Conservation (phyloP, 2,797 vertebrate genomes). For the Chloroceryle amazona region DNA sequence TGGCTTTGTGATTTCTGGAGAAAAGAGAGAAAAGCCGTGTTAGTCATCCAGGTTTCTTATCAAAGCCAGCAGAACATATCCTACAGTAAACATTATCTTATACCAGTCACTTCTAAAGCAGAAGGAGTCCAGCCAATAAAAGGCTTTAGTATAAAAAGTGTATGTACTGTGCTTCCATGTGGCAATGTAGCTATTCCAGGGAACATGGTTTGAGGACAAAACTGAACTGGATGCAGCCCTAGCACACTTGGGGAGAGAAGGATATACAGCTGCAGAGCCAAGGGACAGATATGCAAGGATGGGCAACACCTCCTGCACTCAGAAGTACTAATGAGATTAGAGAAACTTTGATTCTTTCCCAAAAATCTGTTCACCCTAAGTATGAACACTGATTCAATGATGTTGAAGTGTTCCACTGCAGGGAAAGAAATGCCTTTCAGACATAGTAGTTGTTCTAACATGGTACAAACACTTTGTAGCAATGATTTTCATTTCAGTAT, state of each 20-base stretch:
- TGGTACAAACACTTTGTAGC: not conserved
- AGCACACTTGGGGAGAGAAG: not conserved
- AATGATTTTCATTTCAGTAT: not conserved
- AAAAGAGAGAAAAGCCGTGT: conserved; percentile 73
- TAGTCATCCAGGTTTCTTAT: conserved; percentile 3
- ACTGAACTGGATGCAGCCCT: not conserved
- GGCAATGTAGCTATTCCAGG: not conserved
- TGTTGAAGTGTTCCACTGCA: not conserved
- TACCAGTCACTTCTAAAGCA: not conserved
- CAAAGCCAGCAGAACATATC: not conserved
- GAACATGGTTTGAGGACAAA: not conserved
- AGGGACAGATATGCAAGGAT: not conserved
- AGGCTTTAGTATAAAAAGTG: not conserved
- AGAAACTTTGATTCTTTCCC: not conserved
- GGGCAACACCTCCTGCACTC: not conserved
- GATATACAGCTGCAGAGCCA: not conserved
- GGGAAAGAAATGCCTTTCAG: not conserved
- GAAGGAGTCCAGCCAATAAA: not conserved
- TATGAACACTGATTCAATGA: not conserved
- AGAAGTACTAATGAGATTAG: not conserved
- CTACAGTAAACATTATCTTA: not conserved
- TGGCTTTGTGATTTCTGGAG: conserved; percentile 90
- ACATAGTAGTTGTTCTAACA: not conserved
- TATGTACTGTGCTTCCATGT: not conserved
- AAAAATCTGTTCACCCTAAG: not conserved